Conservation (phyloP, 2,888 invertebrate species). For the Frankliniella fusca region DNA sequence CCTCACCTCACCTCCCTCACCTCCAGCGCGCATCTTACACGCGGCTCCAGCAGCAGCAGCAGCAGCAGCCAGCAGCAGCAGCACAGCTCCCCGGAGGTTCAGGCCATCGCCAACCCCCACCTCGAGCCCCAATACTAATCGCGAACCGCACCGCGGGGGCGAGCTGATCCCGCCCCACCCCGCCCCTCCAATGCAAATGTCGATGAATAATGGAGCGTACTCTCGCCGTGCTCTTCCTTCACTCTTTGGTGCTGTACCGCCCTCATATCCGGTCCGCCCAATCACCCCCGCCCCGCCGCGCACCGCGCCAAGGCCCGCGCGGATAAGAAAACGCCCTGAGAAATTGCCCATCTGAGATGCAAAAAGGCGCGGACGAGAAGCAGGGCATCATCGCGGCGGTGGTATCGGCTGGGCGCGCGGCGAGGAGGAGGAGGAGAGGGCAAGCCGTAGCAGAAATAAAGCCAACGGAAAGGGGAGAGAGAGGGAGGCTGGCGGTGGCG, state of each 20-base stretch:
- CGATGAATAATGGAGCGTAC: not conserved
- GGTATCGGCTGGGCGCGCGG: not conserved
- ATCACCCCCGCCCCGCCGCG: not conserved
- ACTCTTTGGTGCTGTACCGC: not conserved
- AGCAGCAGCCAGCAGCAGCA: not conserved
- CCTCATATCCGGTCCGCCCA: conserved; percentile 9
- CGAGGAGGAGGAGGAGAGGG: too few species aligned
- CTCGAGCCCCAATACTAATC: conserved; percentile 1
- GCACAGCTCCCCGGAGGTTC: not conserved
- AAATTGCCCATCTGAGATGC: too few species aligned
- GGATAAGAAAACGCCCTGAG: too few species aligned
- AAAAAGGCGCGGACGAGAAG: not conserved
- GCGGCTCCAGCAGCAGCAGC: not conserved
- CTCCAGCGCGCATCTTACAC: too few species aligned
- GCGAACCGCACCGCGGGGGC: not conserved
- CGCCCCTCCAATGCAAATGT: not conserved
- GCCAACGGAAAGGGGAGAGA: not conserved
- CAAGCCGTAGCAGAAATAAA: too few species aligned
- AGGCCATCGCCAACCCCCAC: too few species aligned
- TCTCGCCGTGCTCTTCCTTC: not conserved
- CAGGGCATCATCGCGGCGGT: not conserved
- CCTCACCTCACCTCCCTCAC: too few species aligned
- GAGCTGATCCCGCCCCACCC: not conserved
- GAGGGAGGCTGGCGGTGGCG: too few species aligned
- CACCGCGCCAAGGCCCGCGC: not conserved